Percentiles rank a stretch among this genome's conserved stretches.
These are phyloP conservation scores for Trichonephila inaurata DNA, from an alignment of 1,140 invertebrate species.

Conservation along the genomic window DNA sequence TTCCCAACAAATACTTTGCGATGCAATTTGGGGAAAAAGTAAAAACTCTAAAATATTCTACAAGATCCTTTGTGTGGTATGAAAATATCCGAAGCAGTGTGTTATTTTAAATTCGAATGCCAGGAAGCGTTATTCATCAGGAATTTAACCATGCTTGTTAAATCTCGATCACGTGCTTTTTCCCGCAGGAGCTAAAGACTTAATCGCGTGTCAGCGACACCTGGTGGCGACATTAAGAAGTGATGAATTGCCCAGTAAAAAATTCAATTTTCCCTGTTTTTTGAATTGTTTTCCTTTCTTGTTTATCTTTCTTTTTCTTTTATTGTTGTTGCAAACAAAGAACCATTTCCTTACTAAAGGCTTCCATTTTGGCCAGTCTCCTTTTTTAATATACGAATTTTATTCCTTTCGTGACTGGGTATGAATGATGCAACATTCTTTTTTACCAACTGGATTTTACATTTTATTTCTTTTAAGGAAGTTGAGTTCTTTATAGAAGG, in stretches of 20 bases:
- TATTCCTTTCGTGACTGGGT: not conserved
- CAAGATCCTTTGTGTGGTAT: not conserved
- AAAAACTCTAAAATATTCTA: too few species aligned
- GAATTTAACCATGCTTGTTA: slow-evolving; percentile 67
- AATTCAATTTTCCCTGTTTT: slow-evolving; percentile 17
- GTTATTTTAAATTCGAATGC: slow-evolving; percentile 43
- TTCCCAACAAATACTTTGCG: not conserved
- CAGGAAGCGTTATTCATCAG: slow-evolving; percentile 23
- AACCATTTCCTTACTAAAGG: not conserved
- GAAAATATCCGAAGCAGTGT: not conserved
- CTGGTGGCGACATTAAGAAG: slow-evolving; percentile 64
- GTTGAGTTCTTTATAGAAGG: not conserved
- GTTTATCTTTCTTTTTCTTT: not conserved
- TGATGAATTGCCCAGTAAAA: slow-evolving; percentile 50
- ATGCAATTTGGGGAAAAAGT: not conserved
- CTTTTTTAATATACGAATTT: not conserved
- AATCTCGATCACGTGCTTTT: slow-evolving; percentile 62
- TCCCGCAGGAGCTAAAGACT: not conserved
- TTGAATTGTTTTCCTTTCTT: not conserved
- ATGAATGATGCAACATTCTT: not conserved
- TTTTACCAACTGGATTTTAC: not conserved
- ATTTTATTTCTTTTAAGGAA: not conserved
- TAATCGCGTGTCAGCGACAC: slow-evolving; percentile 66
- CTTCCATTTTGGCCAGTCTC: not conserved
- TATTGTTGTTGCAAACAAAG: slow-evolving; percentile 4